Evolutionary conservation across 2,888 invertebrate genomes (phyloP).

Genomic region (Tethea ocularis): DNA sequence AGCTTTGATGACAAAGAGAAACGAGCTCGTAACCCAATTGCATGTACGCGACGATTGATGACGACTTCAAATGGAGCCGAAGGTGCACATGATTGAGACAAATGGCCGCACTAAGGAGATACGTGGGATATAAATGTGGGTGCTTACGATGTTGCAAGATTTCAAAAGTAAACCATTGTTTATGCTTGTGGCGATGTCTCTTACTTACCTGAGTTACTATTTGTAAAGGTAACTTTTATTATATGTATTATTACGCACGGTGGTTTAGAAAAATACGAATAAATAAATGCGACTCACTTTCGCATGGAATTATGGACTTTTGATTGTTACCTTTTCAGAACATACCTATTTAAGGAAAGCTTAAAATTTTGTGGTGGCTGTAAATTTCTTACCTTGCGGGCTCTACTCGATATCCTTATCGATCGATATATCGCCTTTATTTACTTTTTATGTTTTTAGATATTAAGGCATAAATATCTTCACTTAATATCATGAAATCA

Average conservation of each 20-base stretch:
- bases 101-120: constrained; percentile 8
- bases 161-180: constrained; percentile 6
- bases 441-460: too few species aligned
- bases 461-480: too few species aligned
- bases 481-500: too few species aligned
- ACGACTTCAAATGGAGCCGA: constrained; percentile 2
- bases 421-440: too few species aligned
- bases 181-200: background rate
- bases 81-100: constrained; percentile 11
- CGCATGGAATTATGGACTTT: too few species aligned
- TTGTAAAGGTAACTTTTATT: background rate
- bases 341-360: too few species aligned
- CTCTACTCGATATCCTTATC: too few species aligned
- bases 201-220: constrained; percentile 1
- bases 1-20: constrained; percentile 5
- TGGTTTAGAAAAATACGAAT: too few species aligned
- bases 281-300: too few species aligned
- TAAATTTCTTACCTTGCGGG: too few species aligned
- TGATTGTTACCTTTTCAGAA: too few species aligned
- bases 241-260: background rate
- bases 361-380: too few species aligned
- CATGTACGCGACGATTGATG: constrained; percentile 14
- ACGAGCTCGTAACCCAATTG: constrained; percentile 7
- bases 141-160: constrained; percentile 8
- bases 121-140: constrained; percentile 9